Base-by-base conservation (phyloP, 1,140 invertebrate genomes). In the Chymomyza costata region DNA sequence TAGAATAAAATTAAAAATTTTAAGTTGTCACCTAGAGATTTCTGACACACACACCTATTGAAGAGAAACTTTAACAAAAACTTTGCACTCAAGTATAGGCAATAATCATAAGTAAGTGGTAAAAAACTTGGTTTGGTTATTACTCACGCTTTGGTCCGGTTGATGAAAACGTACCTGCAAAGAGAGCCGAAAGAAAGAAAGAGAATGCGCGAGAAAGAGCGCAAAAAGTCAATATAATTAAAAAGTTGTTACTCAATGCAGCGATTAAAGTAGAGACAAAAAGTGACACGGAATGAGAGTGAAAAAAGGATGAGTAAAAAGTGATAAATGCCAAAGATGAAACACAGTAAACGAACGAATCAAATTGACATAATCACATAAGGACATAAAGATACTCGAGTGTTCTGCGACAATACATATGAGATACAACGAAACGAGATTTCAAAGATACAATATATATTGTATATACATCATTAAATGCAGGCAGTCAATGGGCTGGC, bases 141-240 rank as follows among this genome's bases (percentile, higher is more conserved):
- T 80, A 80, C 73, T 80, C 65, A 80, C 73, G 73, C 64, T 80
- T 57, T 55, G 39, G 74, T 48, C 40, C 60, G 65, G 51, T 49
- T 61, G 49, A 62, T 61, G 68, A 30, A 28, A 80, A 80, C 73
- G 73, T 80, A 80, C 73, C 73, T 80, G 74, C 38, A 80, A 68
- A 16, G 67, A 80, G 53, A 58, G 10, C n/a, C n/a, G n/a, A n/a
- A n/a, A n/a, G n/a, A n/a, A n/a, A n/a, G n/a, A n/a, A n/a, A n/a
- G n/a, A n/a, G n/a, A n/a, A n/a, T n/a, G n/a, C n/a, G n/a, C n/a
- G n/a, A n/a, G n/a, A n/a, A n/a, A n/a, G n/a, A n/a, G n/a, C n/a
- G n/a, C n/a, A n/a, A 6, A 47, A 55, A 64, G 52, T 65, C 40
- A 64, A 57, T 64, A 59, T 53, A 47, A 66, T 62, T 70, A 55